phyloP scores from a whole-genome alignment of 2,113 vertebrate genomes.

The Odocoileus virginianus region DNA sequence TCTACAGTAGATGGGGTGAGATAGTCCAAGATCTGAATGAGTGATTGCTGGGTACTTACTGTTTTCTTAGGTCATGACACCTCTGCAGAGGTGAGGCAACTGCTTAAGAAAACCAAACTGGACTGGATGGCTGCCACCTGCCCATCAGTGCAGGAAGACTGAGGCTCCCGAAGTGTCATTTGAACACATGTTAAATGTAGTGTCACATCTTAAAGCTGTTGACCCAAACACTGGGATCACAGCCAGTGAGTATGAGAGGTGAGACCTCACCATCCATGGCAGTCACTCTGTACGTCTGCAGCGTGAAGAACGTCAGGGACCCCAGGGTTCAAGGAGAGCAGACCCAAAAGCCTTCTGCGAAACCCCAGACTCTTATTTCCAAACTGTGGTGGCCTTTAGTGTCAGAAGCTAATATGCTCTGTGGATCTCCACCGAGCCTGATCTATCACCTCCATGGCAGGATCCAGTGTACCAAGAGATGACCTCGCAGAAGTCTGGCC shows the following conservation, averaged over 20 bases:
- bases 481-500: not conserved
- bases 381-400: not conserved
- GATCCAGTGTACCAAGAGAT: not conserved
- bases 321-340: not conserved
- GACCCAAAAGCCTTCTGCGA: not conserved
- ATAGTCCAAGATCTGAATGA: not conserved
- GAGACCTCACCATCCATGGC: not conserved
- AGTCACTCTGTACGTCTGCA: not conserved
- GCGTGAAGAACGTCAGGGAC: not conserved
- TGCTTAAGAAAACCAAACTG: not conserved
- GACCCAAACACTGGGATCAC: not conserved
- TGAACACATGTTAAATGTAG: not conserved
- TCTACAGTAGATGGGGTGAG: not conserved
- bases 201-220: not conserved
- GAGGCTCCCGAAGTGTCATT: not conserved
- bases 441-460: not conserved
- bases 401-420: not conserved
- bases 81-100: not conserved
- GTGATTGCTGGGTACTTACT: not conserved
- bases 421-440: not conserved
- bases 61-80: not conserved
- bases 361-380: not conserved
- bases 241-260: not conserved
- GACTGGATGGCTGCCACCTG: not conserved
- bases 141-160: not conserved